Percentiles rank a stretch among this genome's conserved stretches.
These are phyloP conservation scores for Odocoileus hemionus DNA, from an alignment of 2,113 vertebrate species.

Conservation along the genomic window DNA sequence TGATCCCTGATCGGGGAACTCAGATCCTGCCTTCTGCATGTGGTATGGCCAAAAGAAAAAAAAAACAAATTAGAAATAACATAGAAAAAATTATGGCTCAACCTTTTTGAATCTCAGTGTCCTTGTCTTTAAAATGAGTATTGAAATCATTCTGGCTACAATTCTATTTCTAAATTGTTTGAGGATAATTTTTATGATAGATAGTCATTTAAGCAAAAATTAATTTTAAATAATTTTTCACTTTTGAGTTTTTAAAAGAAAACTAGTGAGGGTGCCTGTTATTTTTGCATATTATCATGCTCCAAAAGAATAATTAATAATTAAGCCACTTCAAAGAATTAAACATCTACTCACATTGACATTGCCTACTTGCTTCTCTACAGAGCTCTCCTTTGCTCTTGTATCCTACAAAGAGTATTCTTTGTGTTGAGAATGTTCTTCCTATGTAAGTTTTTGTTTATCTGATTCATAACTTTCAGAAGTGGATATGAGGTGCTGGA, in stretches of 20 bases:
- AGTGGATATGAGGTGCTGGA: not conserved
- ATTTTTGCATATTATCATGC: not conserved
- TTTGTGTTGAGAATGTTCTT: not conserved
- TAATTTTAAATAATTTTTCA: not conserved
- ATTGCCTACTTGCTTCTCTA: not conserved
- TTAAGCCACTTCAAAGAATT: not conserved
- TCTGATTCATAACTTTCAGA: not conserved
- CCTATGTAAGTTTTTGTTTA: not conserved
- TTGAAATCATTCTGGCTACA: not conserved
- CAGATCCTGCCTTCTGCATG: not conserved
- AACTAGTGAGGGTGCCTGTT: not conserved
- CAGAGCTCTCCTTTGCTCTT: not conserved
- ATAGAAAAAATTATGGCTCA: not conserved
- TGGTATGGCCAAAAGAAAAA: not conserved
- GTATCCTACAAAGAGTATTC: not conserved
- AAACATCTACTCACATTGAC: not conserved
- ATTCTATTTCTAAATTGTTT: conserved; percentile 11
- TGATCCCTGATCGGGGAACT: not conserved
- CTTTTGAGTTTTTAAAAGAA: not conserved
- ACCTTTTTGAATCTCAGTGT: not conserved
- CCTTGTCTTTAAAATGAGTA: not conserved
- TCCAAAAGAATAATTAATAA: not conserved
- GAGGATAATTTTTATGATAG: not conserved
- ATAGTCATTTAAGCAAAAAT: not conserved
- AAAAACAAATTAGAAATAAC: not conserved